Evolutionary conservation across 2,888 invertebrate genomes (phyloP).

Genomic region (Oligia latruncula): DNA sequence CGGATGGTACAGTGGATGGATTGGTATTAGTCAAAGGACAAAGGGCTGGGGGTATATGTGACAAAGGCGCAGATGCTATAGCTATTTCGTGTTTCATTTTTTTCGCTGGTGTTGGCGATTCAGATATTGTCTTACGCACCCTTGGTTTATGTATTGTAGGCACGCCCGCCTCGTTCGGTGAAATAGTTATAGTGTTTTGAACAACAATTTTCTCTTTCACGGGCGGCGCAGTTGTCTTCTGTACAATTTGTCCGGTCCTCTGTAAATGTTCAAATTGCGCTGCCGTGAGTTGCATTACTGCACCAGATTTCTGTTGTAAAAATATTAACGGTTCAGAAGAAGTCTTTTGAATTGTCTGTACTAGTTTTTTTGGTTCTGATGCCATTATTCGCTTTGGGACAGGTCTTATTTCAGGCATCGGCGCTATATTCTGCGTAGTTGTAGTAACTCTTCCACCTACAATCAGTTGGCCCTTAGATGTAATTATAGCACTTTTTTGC

Average conservation of each 20-base stretch:
- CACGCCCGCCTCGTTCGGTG: constrained; percentile 73
- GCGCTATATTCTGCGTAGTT: constrained; percentile 86
- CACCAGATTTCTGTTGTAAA: constrained; percentile 86
- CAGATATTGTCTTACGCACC: constrained; percentile 75
- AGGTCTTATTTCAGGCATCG: constrained; percentile 84
- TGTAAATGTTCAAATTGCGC: constrained; percentile 89
- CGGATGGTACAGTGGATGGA: constrained; percentile 69
- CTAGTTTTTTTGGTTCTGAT: constrained; percentile 81
- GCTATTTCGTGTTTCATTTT: constrained; percentile 81
- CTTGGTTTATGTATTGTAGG: constrained; percentile 76
- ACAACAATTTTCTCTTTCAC: constrained; percentile 80
- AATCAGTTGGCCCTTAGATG: constrained; percentile 90
- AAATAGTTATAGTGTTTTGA: constrained; percentile 79
- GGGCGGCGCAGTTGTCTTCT: constrained; percentile 75
- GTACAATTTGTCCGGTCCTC: constrained; percentile 86
- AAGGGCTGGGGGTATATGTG: constrained; percentile 70
- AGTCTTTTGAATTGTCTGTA: constrained; percentile 81
- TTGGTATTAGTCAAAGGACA: constrained; percentile 72
- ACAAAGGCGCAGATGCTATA: constrained; percentile 73
- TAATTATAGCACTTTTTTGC: constrained; percentile 89
- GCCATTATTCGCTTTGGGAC: constrained; percentile 80
- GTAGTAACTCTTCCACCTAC: constrained; percentile 86
- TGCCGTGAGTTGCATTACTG: constrained; percentile 86
- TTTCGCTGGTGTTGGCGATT: constrained; percentile 78
- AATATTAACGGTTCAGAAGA: constrained; percentile 84